Evolutionary conservation across 2,113 vertebrate genomes (phyloP).

Genomic region (Lophius piscatorius): DNA sequence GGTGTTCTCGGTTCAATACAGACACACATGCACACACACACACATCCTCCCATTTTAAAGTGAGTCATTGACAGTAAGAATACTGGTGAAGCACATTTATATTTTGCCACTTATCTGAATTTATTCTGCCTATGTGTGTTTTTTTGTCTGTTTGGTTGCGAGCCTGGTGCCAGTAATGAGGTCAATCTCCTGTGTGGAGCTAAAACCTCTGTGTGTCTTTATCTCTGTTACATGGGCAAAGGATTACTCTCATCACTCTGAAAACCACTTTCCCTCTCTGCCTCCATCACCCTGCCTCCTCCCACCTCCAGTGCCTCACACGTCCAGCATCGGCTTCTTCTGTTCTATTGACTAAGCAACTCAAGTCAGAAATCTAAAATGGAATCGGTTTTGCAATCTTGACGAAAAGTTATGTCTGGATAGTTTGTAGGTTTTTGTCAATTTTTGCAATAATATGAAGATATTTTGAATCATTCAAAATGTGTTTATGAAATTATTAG

Average conservation of each 20-base stretch:
- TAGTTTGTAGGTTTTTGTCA: no score
- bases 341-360: no score
- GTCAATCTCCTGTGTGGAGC: constrained; percentile 70
- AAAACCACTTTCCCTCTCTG: constrained; percentile 43
- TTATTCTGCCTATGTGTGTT: constrained; percentile 3
- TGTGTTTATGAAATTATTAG: no score
- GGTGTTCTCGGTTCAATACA: constrained; percentile 90
- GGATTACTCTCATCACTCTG: constrained; percentile 71
- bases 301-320: no score
- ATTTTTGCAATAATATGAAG: no score
- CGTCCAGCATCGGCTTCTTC: no score
- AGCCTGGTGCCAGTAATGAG: constrained; percentile 68
- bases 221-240: constrained; percentile 67
- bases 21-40: constrained; percentile 55
- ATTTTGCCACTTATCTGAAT: constrained; percentile 25
- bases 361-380: no score
- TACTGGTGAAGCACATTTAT: constrained; percentile 27
- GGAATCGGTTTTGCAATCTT: no score
- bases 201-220: constrained; percentile 72
- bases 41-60: constrained; percentile 29
- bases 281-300: no score
- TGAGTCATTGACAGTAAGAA: constrained; percentile 39
- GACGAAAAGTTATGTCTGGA: no score
- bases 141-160: constrained; percentile 16
- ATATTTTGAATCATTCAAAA: no score